Base-by-base conservation (phyloP, 30 jellyfish, hydroid and myxozoan species). In the Mastigias papua region DNA sequence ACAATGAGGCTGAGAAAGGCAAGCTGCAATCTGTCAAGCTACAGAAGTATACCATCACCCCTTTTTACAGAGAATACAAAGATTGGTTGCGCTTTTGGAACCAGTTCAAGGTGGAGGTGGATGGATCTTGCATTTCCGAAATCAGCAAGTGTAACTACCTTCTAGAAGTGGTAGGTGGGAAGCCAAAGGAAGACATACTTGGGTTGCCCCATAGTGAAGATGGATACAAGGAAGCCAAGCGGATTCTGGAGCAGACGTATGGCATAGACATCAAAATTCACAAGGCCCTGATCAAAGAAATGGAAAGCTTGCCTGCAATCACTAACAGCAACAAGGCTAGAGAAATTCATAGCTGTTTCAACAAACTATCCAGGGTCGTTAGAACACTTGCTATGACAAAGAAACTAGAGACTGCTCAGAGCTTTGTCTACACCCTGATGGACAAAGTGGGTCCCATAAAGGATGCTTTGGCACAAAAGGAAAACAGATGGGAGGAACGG, bases 71-170 rank as follows among this genome's bases (percentile, higher is more conserved):
- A 26, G 92, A 82, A 21, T 75, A 82, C 74, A 84, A 82, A 61
- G 97, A 90, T 54, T 90, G 97, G 97, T 30, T 89, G 87, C 90
- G 91, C 69, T 72, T 81, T 63, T 80, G 97, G 97, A 80, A 89
- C 82, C 97, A 89, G 87, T 89, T 80, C 81, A 69, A 76, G 69
- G 80, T 89, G 16, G 97, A 81, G 48, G 95, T 89, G 72, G 77
- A 89, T 32, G 83, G 92, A 17, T 83, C 97, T 34, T 82, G 57
- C 32, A 82, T 72, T 30, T 65, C 96, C 58, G 87, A 82, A 57
- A 90, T 90, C 81, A 84, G 97, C 82, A 84, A 84, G 61, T 90
- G 84, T 81, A 90, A 73, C 77, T 88, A 76, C 62, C 63, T 87
- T n/a, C 26, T 88, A 76, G 93, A 88, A 50, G 57, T 78, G 74